Conservation (phyloP, 2,797 vertebrate genomes). For the Mus spretus region DNA sequence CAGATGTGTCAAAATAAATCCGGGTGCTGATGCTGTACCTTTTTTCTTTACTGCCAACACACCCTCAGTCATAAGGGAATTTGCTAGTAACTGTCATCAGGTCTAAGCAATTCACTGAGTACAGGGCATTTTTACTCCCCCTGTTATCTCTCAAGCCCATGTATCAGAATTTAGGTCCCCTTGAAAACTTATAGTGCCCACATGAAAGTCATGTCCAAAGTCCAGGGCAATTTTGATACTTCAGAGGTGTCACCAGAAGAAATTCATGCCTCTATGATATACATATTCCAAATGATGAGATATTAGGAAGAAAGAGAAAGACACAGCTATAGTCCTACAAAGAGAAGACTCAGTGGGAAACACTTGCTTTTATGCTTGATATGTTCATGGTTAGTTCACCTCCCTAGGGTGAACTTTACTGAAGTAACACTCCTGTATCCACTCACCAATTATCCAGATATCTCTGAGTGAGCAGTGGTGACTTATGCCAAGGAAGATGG, state of each 20-base stretch:
- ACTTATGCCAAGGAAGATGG: not conserved
- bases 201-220: conserved; percentile 21
- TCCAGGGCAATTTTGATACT: not conserved
- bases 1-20: not conserved
- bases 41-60: not conserved
- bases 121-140: not conserved
- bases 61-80: not conserved
- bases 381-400: not conserved
- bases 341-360: not conserved
- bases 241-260: not conserved
- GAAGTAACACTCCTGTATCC: not conserved
- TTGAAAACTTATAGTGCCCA: not conserved
- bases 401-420: not conserved
- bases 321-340: not conserved
- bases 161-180: not conserved
- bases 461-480: not conserved
- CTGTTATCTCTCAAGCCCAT: not conserved
- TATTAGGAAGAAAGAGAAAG: not conserved
- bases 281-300: not conserved
- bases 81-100: not conserved
- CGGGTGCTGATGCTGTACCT: not conserved
- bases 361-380: not conserved
- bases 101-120: not conserved
- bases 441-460: not conserved
- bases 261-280: not conserved